Base-by-base conservation (phyloP, 2,797 vertebrate species). In the Macropodus opercularis region DNA sequence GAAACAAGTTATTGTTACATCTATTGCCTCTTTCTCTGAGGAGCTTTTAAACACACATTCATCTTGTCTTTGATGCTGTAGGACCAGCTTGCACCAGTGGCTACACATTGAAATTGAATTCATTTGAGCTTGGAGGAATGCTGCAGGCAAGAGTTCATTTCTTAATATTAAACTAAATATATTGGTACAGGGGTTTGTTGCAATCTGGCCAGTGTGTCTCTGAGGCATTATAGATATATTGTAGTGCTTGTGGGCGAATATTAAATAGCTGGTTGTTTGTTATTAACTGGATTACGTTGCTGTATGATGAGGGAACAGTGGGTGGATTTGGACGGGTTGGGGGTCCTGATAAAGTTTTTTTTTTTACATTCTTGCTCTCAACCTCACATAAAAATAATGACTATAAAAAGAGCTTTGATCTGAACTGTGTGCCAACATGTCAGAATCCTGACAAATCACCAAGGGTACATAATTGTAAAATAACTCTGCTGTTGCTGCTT, bases 141-240 rank as follows among this genome's bases (percentile, higher is more conserved):
- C 91, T 92, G 72, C 71, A 85, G 91, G 91, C 88, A 48, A 90
- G 85, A 91, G 89, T 90, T 90, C 83, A 91, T 92, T 93, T 92
- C 81, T 89, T 88, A 84, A 91, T 92, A 91, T 92, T 87, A 90
- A 92, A 89, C 85, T 89, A 85, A 90, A 81, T 83, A 77, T 90
- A 86, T 92, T 90, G 87, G 81, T 89, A 84, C 74, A 87, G 84
- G 87, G 79, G 80, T 90, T 91, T 90, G 91, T 91, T 87, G 64
- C 89, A 92, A 93, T 92, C 83, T 87, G 83, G 84, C 86, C 77
- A 68, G 66, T 76, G 60, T 82, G 84, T 88, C 90, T 90, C 78
- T 31, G 44, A 76, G 75, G 89, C 71, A 73, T 86, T 77, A 60
- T 47, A 66, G 79, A 77, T 60, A 50, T 69, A 68, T 76, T 82